Evolutionary conservation across 2,797 vertebrate genomes (phyloP).

Genomic region (Rhinogobio ventralis): DNA sequence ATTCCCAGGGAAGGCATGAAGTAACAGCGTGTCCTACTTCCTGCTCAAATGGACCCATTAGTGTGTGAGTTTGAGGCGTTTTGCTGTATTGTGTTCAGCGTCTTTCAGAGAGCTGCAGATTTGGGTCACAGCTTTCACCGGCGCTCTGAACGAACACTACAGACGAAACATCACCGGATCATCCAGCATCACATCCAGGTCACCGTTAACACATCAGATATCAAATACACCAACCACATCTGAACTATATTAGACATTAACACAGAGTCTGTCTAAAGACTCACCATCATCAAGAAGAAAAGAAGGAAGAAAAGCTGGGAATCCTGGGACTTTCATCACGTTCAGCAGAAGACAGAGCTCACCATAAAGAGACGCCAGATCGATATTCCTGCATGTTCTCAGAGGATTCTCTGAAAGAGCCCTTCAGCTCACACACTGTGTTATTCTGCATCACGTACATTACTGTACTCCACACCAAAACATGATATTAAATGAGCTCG

Average conservation of each 20-base stretch:
- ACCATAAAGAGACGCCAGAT: too few relatives aligned
- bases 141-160: not conserved
- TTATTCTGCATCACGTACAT: not conserved
- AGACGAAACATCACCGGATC: not conserved
- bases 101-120: conserved; percentile 10
- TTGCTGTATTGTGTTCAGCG: conserved; percentile 10
- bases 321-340: too few relatives aligned
- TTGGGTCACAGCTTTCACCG: not conserved
- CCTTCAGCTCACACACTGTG: not conserved
- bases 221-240: not conserved
- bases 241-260: not conserved
- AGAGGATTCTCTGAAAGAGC: conserved; percentile 63
- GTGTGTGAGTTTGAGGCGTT: not conserved
- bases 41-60: not conserved
- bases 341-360: too few relatives aligned
- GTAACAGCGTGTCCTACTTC: conserved; percentile 10
- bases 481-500: not conserved
- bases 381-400: too few relatives aligned
- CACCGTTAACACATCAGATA: not conserved
- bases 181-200: not conserved
- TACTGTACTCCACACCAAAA: conserved; percentile 39
- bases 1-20: not conserved
- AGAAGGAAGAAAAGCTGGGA: not conserved
- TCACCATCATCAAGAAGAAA: not conserved
- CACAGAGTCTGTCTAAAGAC: not conserved